Percentiles rank a stretch among this genome's conserved stretches.
Evolutionary conservation across 2,797 vertebrate species (phyloP).

Genomic region (Sebastes hubbsi): DNA sequence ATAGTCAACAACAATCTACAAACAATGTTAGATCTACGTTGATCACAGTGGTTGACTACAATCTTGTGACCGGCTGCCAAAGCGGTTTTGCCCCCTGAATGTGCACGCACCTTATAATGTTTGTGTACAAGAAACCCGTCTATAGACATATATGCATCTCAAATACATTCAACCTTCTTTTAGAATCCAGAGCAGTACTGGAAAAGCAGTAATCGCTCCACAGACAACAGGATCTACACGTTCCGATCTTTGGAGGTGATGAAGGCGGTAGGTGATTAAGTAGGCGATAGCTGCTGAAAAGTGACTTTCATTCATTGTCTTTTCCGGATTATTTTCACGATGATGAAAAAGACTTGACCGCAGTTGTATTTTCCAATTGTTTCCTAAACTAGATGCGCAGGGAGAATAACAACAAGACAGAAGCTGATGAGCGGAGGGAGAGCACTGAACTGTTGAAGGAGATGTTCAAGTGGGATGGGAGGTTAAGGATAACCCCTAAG

Average conservation of each 20-base stretch:
- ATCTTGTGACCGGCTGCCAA: too few species aligned
- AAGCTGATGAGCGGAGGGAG: neutral
- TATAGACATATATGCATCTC: neutral
- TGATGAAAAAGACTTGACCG: neutral
- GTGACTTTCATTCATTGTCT: neutral
- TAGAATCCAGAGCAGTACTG: neutral
- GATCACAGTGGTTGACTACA: too few species aligned
- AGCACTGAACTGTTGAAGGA: neutral
- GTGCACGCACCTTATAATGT: too few species aligned
- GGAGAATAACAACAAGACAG: neutral
- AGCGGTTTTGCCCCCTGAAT: too few species aligned
- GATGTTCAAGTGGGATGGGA: neutral
- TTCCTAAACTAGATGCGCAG: neutral
- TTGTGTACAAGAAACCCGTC: too few species aligned
- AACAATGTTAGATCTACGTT: too few species aligned
- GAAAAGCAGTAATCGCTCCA: neutral
- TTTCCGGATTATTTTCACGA: neutral
- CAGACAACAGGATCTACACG: neutral
- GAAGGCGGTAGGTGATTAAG: neutral
- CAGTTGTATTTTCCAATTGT: neutral
- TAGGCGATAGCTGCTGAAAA: neutral
- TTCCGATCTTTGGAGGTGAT: neutral
- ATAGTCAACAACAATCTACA: too few species aligned
- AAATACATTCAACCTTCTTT: neutral
- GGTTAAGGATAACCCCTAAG: neutral